Percentiles rank a stretch among this genome's conserved stretches.
phyloP scores from a whole-genome alignment of 2,797 vertebrate genomes.

The Ctenosaura bakeri region DNA sequence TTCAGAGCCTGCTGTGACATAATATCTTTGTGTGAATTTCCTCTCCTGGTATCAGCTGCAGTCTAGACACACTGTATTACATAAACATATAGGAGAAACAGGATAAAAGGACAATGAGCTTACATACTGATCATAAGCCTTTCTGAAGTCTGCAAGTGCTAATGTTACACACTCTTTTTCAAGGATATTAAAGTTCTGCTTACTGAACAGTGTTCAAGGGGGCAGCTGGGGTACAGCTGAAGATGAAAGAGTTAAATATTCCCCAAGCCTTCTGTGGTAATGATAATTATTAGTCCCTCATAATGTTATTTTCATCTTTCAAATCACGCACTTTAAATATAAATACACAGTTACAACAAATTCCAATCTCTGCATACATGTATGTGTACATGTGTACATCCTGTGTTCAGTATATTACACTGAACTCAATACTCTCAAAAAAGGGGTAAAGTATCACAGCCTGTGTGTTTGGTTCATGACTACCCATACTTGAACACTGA shows the following conservation, averaged over 20 bases:
- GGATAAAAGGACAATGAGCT: slow-evolving; percentile 38
- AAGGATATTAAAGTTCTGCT: background rate
- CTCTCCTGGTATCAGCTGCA: slow-evolving; percentile 30
- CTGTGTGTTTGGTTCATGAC: background rate
- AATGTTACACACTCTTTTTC: slow-evolving; percentile 20
- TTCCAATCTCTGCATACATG: background rate
- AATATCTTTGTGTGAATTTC: slow-evolving; percentile 50
- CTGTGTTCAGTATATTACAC: background rate
- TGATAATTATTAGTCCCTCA: background rate
- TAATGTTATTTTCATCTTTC: background rate
- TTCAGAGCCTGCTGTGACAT: slow-evolving; percentile 24
- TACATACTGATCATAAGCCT: background rate
- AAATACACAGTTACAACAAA: background rate
- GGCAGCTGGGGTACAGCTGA: background rate
- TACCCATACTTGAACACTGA: background rate
- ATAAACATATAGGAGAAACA: slow-evolving; percentile 3
- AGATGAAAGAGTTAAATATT: background rate
- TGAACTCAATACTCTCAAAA: background rate
- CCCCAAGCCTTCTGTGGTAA: background rate
- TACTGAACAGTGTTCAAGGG: slow-evolving; percentile 5
- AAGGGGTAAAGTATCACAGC: background rate
- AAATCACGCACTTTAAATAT: background rate
- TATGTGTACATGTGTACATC: too few relatives aligned
- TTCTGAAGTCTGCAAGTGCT: slow-evolving; percentile 30
- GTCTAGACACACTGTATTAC: slow-evolving; percentile 42